phyloP scores from a whole-genome alignment of 2,797 vertebrate genomes.

The Coranthus polyacanthus region DNA sequence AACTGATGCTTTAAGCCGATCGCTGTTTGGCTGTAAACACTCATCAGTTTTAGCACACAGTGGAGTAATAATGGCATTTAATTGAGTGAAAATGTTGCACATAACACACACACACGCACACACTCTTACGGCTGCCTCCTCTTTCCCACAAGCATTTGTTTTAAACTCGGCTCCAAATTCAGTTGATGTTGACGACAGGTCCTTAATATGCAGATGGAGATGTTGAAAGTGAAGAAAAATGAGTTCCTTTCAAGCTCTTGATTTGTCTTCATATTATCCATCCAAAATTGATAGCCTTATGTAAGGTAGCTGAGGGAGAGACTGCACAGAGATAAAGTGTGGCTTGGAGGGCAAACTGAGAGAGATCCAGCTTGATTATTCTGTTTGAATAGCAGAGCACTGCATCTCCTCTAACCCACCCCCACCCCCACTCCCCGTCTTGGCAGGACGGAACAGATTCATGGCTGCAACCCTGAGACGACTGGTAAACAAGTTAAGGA shows the following conservation, averaged over 20 bases:
- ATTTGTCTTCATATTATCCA: slow-evolving; percentile 21
- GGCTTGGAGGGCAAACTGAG: slow-evolving; percentile 24
- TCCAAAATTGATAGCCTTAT: slow-evolving; percentile 56
- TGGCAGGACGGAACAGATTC: slow-evolving; percentile 24
- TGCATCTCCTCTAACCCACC: neutral
- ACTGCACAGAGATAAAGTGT: slow-evolving; percentile 2
- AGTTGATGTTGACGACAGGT: slow-evolving; percentile 1
- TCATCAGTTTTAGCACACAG: neutral
- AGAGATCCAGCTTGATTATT: slow-evolving; percentile 56
- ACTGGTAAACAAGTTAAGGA: slow-evolving; percentile 51
- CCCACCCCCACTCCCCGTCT: neutral
- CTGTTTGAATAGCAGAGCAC: slow-evolving; percentile 58
- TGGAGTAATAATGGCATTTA: neutral
- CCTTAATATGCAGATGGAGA: slow-evolving; percentile 7
- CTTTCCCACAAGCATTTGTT: neutral
- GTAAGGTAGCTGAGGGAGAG: slow-evolving; percentile 34
- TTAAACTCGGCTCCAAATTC: neutral
- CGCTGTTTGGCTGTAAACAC: neutral
- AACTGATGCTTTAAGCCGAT: neutral
- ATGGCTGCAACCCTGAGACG: slow-evolving; percentile 36
- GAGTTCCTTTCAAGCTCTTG: slow-evolving; percentile 22
- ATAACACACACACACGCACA: neutral
- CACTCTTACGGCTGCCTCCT: neutral
- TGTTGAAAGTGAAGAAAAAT: neutral
- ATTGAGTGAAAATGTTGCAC: neutral